Evolutionary conservation across 2,113 vertebrate species (phyloP), one percentile per base, ranked within the genome.

Genomic region (Gambusia holbrooki): DNA sequence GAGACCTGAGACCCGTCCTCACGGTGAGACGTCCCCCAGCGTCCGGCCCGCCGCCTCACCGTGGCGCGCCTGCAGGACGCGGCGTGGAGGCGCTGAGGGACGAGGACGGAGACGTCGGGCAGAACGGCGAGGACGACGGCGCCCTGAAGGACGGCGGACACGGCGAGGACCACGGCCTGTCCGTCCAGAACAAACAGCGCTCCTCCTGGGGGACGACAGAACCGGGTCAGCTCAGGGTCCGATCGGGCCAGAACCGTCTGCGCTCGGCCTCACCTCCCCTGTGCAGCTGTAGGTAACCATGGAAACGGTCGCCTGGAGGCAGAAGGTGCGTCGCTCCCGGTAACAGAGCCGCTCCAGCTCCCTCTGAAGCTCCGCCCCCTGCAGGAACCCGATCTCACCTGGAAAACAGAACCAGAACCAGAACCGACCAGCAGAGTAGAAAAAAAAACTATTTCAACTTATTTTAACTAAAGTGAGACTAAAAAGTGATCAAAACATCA

Each of bases 221-320:
- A 66, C 51, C 10, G 33, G n/a, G 37, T 66, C 64, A 65, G 63
- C 15, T 14, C 29, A 13, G 15, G 61, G 29, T 14, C 30, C 3
- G 3, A 3, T n/a, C 2, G 15, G 1, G 62, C 13, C 32, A 29
- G 29, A 35, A 58, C 35, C 30, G 40, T 35, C 25, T 35, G 58
- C 30, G 33, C 60, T 22, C 8, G 1, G 7, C 27, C 0, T 69
- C 68, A 94, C 92, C 88, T 91, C 73, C 84, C 90, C 89, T 68
- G 66, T 76, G 62, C 62, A 62, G 69, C 91, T 84, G 86, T 92
- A 81, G 2, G 87, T 87, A 14, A 94, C 93, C 82, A 83, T 77
- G 69, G 85, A 87, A 60, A 95, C 73, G 0, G 88, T 86, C 19
- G 93, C 94, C 87, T 95, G 94, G 83, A 95, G 72, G 67, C 91